Percentiles rank a stretch among this genome's conserved stretches.
These are phyloP conservation scores for Neoitamus cyanurus DNA, from an alignment of 2,888 invertebrate species.

Conservation along the genomic window DNA sequence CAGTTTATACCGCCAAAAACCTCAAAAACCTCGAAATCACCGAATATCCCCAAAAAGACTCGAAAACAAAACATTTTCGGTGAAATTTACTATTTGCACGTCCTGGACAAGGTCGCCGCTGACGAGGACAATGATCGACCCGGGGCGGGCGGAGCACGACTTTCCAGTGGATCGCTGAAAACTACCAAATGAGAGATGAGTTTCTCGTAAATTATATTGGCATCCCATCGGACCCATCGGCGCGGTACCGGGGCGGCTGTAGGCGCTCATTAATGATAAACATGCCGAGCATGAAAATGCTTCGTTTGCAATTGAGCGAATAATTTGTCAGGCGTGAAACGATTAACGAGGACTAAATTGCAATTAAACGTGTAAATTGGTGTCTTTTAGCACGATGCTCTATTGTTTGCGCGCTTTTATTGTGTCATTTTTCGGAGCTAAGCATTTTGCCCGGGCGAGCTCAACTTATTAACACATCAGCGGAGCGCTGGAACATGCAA, in stretches of 20 bases:
- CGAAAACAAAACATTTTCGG: neutral
- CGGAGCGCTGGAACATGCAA: neutral
- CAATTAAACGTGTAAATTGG: slow-evolving; percentile 25
- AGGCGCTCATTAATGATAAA: slow-evolving; percentile 23
- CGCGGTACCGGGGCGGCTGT: neutral
- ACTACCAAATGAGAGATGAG: neutral
- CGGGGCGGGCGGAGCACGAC: neutral
- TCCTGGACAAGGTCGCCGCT: neutral
- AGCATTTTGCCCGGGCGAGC: slow-evolving; percentile 3
- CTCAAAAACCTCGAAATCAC: neutral
- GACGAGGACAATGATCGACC: neutral
- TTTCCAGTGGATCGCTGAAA: neutral
- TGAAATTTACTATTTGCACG: neutral
- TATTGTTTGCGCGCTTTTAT: slow-evolving; percentile 3
- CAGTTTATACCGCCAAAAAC: neutral
- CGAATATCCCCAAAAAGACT: neutral
- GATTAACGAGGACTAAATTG: slow-evolving; percentile 20
- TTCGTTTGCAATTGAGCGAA: slow-evolving; percentile 13
- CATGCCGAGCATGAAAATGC: slow-evolving; percentile 22
- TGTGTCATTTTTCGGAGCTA: slow-evolving; percentile 13
- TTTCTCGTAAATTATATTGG: neutral
- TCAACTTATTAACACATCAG: slow-evolving; percentile 16
- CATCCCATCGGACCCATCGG: neutral
- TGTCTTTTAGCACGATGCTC: neutral
- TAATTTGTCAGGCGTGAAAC: slow-evolving; percentile 32